Evolutionary conservation across 23 tunicate species (phyloP), one percentile per base, ranked within the genome.

Genomic region (Trididemnum clinides): DNA sequence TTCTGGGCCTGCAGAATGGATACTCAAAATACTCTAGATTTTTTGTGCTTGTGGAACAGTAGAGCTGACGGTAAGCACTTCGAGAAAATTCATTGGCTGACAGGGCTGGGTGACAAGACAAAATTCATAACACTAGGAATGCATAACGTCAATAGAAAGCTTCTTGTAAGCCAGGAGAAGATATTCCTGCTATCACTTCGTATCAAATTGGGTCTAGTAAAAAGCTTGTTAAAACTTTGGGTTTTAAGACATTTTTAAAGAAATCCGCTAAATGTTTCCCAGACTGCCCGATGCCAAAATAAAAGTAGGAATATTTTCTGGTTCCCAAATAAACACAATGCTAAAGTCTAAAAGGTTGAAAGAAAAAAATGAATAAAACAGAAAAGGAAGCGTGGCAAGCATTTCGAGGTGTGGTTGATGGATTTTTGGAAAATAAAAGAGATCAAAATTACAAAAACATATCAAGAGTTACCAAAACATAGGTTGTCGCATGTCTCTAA

Each of bases 341-440:
- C 29, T 51, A 54, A 54, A 0, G 0, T 57, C 32, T 35, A 79
- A 79, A 31, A 30, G 18, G 19, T 32, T 54, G 84, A 39, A 30
- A 51, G 39, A 49, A 28, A n/a, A 54, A 35, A 79, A 79, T 79
- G 70, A 32, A 30, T 79, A 72, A 54, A 28, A 79, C 37, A 29
- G 71, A 54, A 79, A 79, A 79, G 19, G 70, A 79, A 57, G 70
- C n/a, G 80, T 74, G 58, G 80, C 80, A 36, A 74, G 57, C 80
- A 35, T 35, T 74, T 37, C 28, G 57, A 35, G 30, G 57, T 35
- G 57, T 74, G 80, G 57, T 36, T 18, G 57, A 74, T 35, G 80
- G 57, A 38, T 38, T 36, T 74, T 37, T 74, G 57, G 57, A 27
- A n/a, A 74, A 37, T 5, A 74, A 37, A 37, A 74, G 2, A 7